Base-by-base conservation (phyloP, 2,113 vertebrate species). In the Pomatostomus ruficeps region DNA sequence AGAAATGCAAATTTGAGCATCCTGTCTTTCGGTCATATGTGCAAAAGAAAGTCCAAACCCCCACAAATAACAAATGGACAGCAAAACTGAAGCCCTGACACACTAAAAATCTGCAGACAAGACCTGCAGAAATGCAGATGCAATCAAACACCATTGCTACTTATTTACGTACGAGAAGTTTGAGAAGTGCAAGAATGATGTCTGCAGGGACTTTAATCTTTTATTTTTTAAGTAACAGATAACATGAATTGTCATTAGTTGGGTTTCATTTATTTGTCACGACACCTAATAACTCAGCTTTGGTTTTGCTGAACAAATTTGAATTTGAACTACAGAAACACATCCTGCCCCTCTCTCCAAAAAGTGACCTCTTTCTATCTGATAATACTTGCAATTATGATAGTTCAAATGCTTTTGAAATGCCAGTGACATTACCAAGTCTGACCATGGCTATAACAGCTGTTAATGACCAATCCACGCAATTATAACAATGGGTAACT, bases 261-360 rank as follows among this genome's bases (percentile, higher is more conserved):
- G 14, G 3, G 24, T 51, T 13, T 17, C 2, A 2, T 54, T 57
- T 8, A 2, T 87, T 85, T 59, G 11, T 38, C 6, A 0, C 28
- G 63, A 71, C 35, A 40, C 12, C 23, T 65, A 68, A 70, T 26
- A 73, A 20, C 7, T 59, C n/a, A 55, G 2, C 10, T 35, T 36
- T 2, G 0, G 10, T 35, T 94, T 82, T 54, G 38, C 26, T 66
- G 17, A 78, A 45, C 25, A 74, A 11, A 19, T 43, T 48, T 45
- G 10, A 54, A 51, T 81, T 42, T 59, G 21, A 71, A 17, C 18
- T 48, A 24, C 7, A 48, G 55, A 74, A 68, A 23, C 3, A 28
- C 6, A n/a, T n/a, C n/a, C n/a, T n/a, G n/a, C 6, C 3, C 5
- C 3, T 6, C 40, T 3, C 1, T 2, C 10, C 4, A 45, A 36